A percentile compares a stretch with the other conserved stretches of the same genome.
These are phyloP conservation scores for Ctenodactylus gundi DNA, from an alignment of 2,113 vertebrate species.

Conservation along the genomic window DNA sequence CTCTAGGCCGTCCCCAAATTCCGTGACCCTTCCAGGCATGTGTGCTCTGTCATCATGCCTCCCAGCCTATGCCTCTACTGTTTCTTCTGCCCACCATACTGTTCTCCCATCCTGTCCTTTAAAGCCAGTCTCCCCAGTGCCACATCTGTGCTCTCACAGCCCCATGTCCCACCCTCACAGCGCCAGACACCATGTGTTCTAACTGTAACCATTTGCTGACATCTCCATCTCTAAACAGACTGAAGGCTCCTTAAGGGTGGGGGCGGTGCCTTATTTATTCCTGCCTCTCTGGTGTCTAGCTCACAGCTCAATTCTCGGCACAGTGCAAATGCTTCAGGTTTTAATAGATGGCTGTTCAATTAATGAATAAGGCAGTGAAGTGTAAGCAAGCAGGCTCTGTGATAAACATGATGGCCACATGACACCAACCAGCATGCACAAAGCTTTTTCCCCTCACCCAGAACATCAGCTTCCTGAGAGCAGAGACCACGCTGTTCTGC, in stretches of 20 bases:
- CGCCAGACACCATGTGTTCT: not conserved
- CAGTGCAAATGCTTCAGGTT: not conserved
- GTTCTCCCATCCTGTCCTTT: not conserved
- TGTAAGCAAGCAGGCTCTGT: not conserved
- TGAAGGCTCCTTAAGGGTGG: not conserved
- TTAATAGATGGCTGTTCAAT: not conserved
- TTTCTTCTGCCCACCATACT: not conserved
- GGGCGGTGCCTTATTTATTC: not conserved
- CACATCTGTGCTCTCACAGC: not conserved
- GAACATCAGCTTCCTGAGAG: rapidly evolving
- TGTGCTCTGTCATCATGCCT: not conserved
- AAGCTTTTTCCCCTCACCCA: not conserved
- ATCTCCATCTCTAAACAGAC: not conserved
- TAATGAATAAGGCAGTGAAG: not conserved
- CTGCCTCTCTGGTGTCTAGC: not conserved
- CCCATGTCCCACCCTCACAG: not conserved
- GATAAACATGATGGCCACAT: not conserved
- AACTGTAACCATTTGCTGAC: not conserved
- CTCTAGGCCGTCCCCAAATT: not conserved
- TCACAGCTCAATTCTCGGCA: not conserved
- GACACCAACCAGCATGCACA: not conserved
- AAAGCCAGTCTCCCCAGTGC: not conserved
- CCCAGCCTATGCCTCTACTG: not conserved
- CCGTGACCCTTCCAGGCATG: not conserved
- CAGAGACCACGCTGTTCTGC: not conserved